Base-by-base conservation (phyloP, 2,797 vertebrate species). In the Micromesistius poutassou region DNA sequence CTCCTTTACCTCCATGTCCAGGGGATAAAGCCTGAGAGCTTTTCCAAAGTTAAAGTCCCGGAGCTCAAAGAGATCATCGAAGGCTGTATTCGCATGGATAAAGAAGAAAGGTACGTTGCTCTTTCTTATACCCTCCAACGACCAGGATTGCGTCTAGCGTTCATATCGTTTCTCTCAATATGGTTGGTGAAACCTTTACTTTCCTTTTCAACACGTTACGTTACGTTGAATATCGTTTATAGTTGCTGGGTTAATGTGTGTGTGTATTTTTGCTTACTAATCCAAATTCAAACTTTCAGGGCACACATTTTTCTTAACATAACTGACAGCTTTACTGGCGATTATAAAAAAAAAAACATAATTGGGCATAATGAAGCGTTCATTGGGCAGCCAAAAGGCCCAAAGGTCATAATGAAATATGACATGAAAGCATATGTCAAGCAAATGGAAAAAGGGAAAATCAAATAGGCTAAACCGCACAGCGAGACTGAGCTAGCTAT, bases 31-130 rank as follows among this genome's bases (percentile, higher is more conserved):
- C 98, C 98, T 0, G 96, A 97, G 91, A 98, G 98, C 86, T 99
- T 99, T 94, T 95, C 95, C 94, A 99, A 99, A 89, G 98, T 99
- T 86, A 98, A 97, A 91, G 96, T 98, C 78, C 96, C 97, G 0
- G 97, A 99, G 82, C 94, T 99, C 81, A 98, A 99, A 92, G 97
- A 98, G 93, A 99, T 99, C 87, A 99, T 98, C 0, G 97, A 98
- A 86, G 97, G 97, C 85, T 99, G 98, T 89, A 99, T 99, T 80
- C 97, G 95, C 33, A 98, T 95, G 86, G 94, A 97, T 93, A 98
- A 98, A 87, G 96, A 97, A 0, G 95, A 97, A 93, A 95, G 98
- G 98, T 99, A 86, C 36, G 9, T 19, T 13, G n/a, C n/a, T 75
- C 25, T 30, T 12, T 76, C 42, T 28, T 6, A 42, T 74, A 12